Evolutionary conservation across 2,113 vertebrate genomes (phyloP).

Genomic region (Eulemur macaco): DNA sequence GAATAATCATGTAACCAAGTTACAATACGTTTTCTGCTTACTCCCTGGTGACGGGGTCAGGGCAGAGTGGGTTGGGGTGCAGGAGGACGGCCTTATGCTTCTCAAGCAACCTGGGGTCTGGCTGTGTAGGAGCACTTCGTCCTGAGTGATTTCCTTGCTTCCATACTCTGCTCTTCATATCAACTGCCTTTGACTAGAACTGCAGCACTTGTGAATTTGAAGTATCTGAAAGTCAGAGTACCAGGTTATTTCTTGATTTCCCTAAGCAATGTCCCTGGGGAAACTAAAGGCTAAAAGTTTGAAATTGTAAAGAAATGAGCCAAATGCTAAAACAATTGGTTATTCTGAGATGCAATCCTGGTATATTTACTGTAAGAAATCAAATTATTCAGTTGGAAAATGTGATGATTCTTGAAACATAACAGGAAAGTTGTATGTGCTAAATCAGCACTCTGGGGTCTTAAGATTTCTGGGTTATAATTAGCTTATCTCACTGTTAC

Average conservation of each 20-base stretch:
- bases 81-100: neutral
- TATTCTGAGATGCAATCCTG: slow-evolving; percentile 44
- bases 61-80: rapidly evolving
- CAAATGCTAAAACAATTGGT: neutral
- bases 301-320: slow-evolving; percentile 21
- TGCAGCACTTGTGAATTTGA: slow-evolving; percentile 25
- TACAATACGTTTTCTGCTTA: neutral
- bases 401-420: slow-evolving; percentile 64
- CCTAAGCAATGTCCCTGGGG: neutral
- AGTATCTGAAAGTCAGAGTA: slow-evolving; percentile 26
- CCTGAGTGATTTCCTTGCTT: neutral
- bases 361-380: slow-evolving; percentile 60
- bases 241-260: slow-evolving; percentile 35
- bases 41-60: neutral
- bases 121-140: neutral
- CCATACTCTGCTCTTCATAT: neutral
- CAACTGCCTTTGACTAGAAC: neutral
- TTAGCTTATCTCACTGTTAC: neutral
- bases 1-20: neutral
- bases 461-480: slow-evolving; percentile 40
- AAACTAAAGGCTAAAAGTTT: slow-evolving; percentile 36
- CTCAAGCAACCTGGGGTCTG: neutral
- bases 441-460: slow-evolving; percentile 47
- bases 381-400: slow-evolving; percentile 66
- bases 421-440: slow-evolving; percentile 3